These are phyloP conservation scores for Cephalopachus bancanus DNA, from an alignment of 2,797 vertebrate species.

Conservation along the genomic window DNA sequence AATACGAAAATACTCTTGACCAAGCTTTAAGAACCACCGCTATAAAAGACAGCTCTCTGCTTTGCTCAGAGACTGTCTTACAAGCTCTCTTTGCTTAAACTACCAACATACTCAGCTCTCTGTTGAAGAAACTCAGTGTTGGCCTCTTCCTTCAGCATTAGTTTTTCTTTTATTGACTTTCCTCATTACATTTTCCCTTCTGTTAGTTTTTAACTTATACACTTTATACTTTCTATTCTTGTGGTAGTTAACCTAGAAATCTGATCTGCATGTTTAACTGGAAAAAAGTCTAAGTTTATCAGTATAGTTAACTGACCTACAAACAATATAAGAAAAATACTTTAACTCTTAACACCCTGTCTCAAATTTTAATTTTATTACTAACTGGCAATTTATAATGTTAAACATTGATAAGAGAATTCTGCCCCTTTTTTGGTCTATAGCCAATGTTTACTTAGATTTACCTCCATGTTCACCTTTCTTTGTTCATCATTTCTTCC, in stretches of 20 bases:
- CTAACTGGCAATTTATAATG: neutral
- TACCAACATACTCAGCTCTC: neutral
- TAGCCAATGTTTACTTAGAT: neutral
- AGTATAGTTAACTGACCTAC: neutral
- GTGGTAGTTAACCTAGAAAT: neutral
- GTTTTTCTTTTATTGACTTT: conserved; percentile 25
- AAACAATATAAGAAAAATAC: neutral
- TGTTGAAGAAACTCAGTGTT: neutral
- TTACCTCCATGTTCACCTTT: too few species aligned
- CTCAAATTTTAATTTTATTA: neutral
- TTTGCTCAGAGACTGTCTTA: neutral
- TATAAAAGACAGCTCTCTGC: neutral
- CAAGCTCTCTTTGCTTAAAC: neutral
- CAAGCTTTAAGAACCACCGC: neutral
- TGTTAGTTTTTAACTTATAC: neutral
- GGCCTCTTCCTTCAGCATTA: neutral
- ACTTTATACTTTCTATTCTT: neutral
- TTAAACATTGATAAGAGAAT: neutral
- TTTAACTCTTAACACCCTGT: neutral
- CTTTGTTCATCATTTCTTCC: too few species aligned
- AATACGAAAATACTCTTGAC: neutral
- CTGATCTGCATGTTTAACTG: conserved; percentile 26
- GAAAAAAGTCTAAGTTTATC: neutral
- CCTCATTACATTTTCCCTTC: neutral
- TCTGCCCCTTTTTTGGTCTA: neutral